Evolutionary conservation across 1,140 invertebrate species (phyloP), one percentile per base, ranked within the genome.

Genomic region (Oedothorax gibbosus): DNA sequence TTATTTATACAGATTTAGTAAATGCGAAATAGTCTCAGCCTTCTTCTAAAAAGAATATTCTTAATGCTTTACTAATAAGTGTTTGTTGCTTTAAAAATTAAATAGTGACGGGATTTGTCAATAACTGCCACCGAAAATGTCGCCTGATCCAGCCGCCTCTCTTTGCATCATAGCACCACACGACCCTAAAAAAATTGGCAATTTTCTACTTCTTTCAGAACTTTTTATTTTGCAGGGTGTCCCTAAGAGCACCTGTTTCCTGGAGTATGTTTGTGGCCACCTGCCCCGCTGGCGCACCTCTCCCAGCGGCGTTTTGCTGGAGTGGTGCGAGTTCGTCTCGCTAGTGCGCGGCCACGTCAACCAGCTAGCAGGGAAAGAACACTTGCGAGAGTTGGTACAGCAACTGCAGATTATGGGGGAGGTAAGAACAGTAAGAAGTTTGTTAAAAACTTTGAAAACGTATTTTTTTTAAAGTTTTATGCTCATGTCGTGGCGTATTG

Each of bases 341-440:
- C 89, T 93, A 86, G 90, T 94, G 9, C 90, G 93, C 50, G 88
- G 90, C 66, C 91, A 93, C 85, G 92, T 95, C 3, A 95, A 95
- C 89, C 92, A 94, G 18, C 89, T 95, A 18, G 93, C 93, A 15
- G 92, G 92, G 20, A 93, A 94, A 86, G 92, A 93, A 11, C 93
- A 95, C 88, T 91, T 94, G 86, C 91, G 92, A 56, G 92, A 93
- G 87, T 89, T 95, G 11, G 91, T 94, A n/a, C 91, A 93, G 87
- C 93, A 95, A 88, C 89, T 95, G 21, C 93, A 94, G 87, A 88
- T 93, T 15, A 93, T 94, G 89, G 94, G 94, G 86, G 94, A 95
- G 90, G 93, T 94, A 65, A 10, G 68, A 8, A 0, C 50, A 6
- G 6, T 3, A 18, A 62, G 57, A 15, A 62, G 12, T 62, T 62